These are phyloP conservation scores for Gymnogyps californianus DNA, from an alignment of 2,113 vertebrate genomes.

Conservation along the genomic window DNA sequence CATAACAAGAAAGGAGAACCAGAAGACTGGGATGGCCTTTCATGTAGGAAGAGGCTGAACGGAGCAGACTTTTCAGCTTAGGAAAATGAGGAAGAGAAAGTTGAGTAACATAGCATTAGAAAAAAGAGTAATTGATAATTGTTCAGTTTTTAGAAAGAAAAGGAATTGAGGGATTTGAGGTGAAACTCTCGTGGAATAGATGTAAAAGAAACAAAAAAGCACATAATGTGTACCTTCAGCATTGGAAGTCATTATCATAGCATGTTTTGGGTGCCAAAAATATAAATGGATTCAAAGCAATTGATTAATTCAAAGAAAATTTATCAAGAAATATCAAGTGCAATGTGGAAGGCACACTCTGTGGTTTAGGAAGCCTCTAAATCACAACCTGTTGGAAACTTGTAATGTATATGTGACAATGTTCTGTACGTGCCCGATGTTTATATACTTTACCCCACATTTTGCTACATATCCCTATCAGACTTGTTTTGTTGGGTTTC, in stretches of 20 bases:
- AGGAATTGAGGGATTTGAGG: not conserved
- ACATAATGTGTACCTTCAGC: not conserved
- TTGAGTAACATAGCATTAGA: not conserved
- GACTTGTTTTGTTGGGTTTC: not conserved
- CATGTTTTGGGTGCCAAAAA: not conserved
- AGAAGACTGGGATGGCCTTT: not conserved
- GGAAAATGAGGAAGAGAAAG: not conserved
- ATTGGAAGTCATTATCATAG: not conserved
- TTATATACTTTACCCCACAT: not conserved
- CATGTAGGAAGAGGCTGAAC: not conserved
- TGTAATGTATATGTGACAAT: no score
- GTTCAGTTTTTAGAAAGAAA: not conserved
- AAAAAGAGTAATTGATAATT: not conserved
- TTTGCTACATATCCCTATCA: not conserved
- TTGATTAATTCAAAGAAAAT: not conserved
- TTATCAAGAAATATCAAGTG: not conserved
- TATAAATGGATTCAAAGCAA: not conserved
- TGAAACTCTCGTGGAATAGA: not conserved
- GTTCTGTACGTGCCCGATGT: not conserved
- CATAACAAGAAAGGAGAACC: not conserved
- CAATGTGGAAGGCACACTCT: not conserved
- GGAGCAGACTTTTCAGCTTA: not conserved
- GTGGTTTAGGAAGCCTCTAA: not conserved
- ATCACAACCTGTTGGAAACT: not conserved
- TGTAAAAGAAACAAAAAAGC: not conserved